phyloP scores from a whole-genome alignment of 2,797 vertebrate species.

The Emydoidea blandingii region DNA sequence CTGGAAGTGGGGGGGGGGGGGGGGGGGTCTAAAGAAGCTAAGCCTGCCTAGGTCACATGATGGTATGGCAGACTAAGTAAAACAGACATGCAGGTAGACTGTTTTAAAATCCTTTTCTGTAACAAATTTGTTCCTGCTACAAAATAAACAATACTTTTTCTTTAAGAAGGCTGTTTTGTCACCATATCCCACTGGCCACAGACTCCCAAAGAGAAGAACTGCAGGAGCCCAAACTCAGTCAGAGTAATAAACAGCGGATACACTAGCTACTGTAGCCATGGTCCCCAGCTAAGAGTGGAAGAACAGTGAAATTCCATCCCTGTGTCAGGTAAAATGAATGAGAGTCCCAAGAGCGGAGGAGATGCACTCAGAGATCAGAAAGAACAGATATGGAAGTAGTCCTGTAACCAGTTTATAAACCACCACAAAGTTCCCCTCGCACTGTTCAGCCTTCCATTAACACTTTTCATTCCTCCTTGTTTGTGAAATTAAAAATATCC shows the following conservation, averaged over 20 bases:
- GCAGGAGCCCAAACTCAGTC: background rate
- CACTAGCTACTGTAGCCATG: background rate
- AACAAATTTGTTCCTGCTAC: background rate
- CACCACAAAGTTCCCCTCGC: background rate
- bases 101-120: background rate
- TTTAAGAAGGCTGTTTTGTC: background rate
- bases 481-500: constrained; percentile 1
- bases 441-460: background rate
- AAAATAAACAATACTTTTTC: background rate
- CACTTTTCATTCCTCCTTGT: background rate
- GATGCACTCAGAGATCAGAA: background rate
- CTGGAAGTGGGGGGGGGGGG: background rate
- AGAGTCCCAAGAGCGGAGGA: background rate
- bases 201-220: background rate
- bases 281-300: background rate
- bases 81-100: background rate
- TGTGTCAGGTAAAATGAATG: background rate
- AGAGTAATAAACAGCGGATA: background rate
- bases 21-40: background rate
- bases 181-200: background rate
- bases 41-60: background rate
- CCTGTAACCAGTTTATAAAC: background rate
- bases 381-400: background rate
- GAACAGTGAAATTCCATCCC: background rate
- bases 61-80: background rate